phyloP scores from a whole-genome alignment of 30 jellyfish, hydroid and myxozoan species.

The Aurelia sp. region DNA sequence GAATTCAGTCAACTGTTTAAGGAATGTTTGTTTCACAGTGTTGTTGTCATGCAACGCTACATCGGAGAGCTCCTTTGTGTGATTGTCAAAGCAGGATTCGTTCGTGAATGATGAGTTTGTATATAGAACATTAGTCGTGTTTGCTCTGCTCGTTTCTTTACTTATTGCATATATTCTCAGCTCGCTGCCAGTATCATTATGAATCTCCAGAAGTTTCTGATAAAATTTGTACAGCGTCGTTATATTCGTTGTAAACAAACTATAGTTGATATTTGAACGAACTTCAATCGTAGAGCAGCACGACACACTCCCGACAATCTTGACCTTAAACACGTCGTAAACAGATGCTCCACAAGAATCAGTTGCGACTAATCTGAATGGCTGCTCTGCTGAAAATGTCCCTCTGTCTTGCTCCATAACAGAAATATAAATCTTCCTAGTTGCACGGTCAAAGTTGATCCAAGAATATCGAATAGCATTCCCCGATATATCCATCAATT shows the following conservation, averaged over 20 bases:
- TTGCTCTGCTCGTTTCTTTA: background rate
- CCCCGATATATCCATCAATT: conserved; percentile 33
- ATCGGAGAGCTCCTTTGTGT: conserved; percentile 7
- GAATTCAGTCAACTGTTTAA: conserved; percentile 7
- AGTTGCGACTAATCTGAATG: conserved; percentile 34
- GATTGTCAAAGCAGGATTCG: conserved; percentile 26
- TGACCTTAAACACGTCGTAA: conserved; percentile 36
- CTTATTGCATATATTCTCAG: conserved; percentile 25
- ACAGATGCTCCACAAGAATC: conserved; percentile 78
- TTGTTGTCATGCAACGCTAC: conserved; percentile 31
- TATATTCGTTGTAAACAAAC: background rate
- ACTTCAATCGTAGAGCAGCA: conserved; percentile 54
- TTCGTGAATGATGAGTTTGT: conserved; percentile 49
- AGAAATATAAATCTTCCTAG: conserved; percentile 25
- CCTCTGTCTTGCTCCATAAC: conserved; percentile 17
- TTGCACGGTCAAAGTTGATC: conserved; percentile 35
- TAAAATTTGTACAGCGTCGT: conserved; percentile 21
- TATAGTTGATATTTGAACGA: background rate
- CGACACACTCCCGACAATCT: conserved; percentile 49
- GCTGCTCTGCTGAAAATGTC: background rate
- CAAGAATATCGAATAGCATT: conserved; percentile 12
- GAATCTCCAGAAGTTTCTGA: background rate
- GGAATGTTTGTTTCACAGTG: conserved; percentile 13
- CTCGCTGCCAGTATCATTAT: conserved; percentile 27
- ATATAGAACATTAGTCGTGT: background rate